phyloP scores from a whole-genome alignment of 2,797 vertebrate genomes.

The Danio aesculapii region DNA sequence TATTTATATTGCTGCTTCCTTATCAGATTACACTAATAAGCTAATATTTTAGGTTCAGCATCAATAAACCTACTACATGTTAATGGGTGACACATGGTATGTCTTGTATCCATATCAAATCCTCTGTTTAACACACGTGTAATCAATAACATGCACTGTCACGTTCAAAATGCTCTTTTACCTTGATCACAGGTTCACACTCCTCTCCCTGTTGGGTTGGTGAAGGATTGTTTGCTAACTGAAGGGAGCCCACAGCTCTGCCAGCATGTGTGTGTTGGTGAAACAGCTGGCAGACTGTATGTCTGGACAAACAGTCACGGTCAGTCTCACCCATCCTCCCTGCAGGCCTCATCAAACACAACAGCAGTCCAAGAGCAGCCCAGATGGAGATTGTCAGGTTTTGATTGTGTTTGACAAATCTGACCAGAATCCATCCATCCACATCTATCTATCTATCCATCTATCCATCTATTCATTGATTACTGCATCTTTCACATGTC shows the following conservation, averaged over 20 bases:
- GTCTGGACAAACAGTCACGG: constrained; percentile 44
- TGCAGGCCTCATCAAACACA: constrained; percentile 4
- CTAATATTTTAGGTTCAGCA: not conserved
- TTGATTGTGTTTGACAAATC: not conserved
- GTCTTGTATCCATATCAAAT: not conserved
- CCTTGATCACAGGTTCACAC: not conserved
- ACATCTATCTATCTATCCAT: not conserved
- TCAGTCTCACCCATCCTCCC: constrained; percentile 18
- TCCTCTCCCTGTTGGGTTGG: not conserved
- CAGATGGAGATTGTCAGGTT: not conserved
- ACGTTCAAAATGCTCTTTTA: not conserved
- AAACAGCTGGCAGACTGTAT: constrained; percentile 22
- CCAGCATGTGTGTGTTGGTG: constrained; percentile 14
- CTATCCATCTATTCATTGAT: too few relatives aligned
- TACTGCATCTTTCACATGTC: too few relatives aligned
- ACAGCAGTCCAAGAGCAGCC: not conserved
- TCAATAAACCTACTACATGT: not conserved
- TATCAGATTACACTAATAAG: not conserved
- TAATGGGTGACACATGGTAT: not conserved
- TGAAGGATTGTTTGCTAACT: constrained; percentile 6
- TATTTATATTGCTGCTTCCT: not conserved
- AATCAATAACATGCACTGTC: not conserved
- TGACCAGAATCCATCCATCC: too few relatives aligned
- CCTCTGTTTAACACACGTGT: not conserved
- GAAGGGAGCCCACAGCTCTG: constrained; percentile 18